Conservation (phyloP, 2,113 vertebrate species). For the Cebus imitator region DNA sequence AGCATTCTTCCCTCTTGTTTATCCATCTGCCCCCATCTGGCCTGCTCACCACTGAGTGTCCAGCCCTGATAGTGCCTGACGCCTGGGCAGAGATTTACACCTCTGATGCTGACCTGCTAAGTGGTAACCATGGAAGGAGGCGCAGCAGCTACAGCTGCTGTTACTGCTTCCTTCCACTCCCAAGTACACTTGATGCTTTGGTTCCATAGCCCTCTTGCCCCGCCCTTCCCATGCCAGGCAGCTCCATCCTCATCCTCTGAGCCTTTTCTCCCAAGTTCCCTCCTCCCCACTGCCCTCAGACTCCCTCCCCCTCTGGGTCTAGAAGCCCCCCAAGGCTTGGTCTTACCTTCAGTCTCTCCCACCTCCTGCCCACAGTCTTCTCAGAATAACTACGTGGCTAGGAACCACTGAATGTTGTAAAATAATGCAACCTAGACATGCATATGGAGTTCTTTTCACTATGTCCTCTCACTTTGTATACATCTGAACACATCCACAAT, state of each 20-base stretch:
- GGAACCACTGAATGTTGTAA: background rate
- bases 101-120: background rate
- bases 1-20: background rate
- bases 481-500: background rate
- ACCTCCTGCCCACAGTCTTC: too few relatives aligned
- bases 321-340: too few relatives aligned
- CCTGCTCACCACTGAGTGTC: background rate
- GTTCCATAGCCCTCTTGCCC: background rate
- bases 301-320: background rate
- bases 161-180: background rate
- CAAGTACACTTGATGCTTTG: background rate
- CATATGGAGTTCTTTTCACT: background rate
- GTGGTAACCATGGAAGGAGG: too few relatives aligned
- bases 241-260: background rate
- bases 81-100: background rate
- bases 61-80: background rate
- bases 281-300: too few relatives aligned
- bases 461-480: background rate
- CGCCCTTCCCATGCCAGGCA: background rate
- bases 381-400: background rate
- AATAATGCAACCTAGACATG: background rate
- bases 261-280: background rate
- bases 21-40: background rate
- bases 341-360: background rate
- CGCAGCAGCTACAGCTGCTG: background rate